phyloP scores from a whole-genome alignment of 1,140 invertebrate genomes.

The Probaryconus sp. region DNA sequence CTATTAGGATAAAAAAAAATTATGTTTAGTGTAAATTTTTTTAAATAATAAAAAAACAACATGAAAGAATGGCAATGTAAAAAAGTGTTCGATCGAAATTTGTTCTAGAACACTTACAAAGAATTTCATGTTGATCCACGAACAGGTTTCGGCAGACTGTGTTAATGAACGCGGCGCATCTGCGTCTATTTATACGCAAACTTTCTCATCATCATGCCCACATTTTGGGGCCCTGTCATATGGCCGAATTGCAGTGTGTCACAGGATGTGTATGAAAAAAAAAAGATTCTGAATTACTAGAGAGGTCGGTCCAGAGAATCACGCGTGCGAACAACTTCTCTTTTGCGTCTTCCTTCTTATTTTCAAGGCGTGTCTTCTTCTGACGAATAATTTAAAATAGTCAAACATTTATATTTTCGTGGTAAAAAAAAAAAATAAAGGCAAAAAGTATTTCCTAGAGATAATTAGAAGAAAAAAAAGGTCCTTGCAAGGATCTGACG shows the following conservation, averaged over 20 bases:
- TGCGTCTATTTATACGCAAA: constrained; percentile 66
- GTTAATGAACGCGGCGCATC: constrained; percentile 53
- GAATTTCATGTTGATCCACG: constrained; percentile 71
- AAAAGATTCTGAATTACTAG: constrained; percentile 15
- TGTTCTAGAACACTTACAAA: constrained; percentile 60
- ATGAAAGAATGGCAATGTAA: not conserved
- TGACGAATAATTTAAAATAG: constrained; percentile 45
- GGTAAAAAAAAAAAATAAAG: not conserved
- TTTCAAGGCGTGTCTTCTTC: constrained; percentile 56
- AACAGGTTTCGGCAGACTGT: constrained; percentile 65
- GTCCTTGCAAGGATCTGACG: no score
- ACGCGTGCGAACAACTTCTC: constrained; percentile 7
- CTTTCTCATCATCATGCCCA: constrained; percentile 54
- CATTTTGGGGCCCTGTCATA: constrained; percentile 43
- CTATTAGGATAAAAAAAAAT: not conserved
- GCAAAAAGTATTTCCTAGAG: not conserved
- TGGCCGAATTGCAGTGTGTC: constrained; percentile 51
- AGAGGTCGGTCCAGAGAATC: constrained; percentile 16
- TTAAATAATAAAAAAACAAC: not conserved
- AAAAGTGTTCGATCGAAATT: constrained; percentile 28
- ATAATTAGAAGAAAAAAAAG: not conserved
- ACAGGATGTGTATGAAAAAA: constrained; percentile 18
- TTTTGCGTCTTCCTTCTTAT: constrained; percentile 35
- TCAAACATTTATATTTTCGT: constrained; percentile 25
- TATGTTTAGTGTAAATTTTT: no score